These are phyloP conservation scores for Philaethria dido DNA, from an alignment of 2,888 invertebrate species.

Conservation along the genomic window DNA sequence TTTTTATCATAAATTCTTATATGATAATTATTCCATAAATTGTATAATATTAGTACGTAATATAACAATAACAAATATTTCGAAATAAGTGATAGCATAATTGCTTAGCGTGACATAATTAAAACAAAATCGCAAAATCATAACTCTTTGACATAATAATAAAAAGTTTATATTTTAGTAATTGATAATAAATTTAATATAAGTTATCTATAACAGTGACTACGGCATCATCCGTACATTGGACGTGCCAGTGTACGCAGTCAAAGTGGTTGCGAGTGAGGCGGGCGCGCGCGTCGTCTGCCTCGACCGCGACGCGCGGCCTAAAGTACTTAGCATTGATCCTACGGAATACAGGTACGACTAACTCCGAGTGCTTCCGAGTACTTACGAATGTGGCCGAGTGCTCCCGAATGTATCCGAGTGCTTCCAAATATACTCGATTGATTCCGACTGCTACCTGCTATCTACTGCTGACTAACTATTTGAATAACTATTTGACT, in stretches of 20 bases:
- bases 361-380: not conserved
- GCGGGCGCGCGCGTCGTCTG: slow-evolving; percentile 89
- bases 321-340: slow-evolving; percentile 96
- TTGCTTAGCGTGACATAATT: too few species aligned
- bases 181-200: not conserved
- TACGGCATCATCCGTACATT: slow-evolving; percentile 99
- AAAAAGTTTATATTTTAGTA: too few species aligned
- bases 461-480: too few species aligned
- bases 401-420: not conserved
- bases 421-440: not conserved
- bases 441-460: too few species aligned
- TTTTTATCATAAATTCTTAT: too few species aligned
- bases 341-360: slow-evolving; percentile 95
- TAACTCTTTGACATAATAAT: too few species aligned
- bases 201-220: slow-evolving; percentile 84
- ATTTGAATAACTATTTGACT: too few species aligned
- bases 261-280: slow-evolving; percentile 94
- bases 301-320: slow-evolving; percentile 95
- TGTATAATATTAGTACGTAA: too few species aligned
- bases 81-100: too few species aligned
- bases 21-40: too few species aligned
- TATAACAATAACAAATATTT: too few species aligned
- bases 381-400: not conserved
- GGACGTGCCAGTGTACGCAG: slow-evolving; percentile 98
- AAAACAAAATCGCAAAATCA: too few species aligned